A percentile compares a stretch with the other conserved stretches of the same genome.
These are phyloP conservation scores for Seladonia tumulorum DNA, from an alignment of 2,888 invertebrate species.

Conservation along the genomic window DNA sequence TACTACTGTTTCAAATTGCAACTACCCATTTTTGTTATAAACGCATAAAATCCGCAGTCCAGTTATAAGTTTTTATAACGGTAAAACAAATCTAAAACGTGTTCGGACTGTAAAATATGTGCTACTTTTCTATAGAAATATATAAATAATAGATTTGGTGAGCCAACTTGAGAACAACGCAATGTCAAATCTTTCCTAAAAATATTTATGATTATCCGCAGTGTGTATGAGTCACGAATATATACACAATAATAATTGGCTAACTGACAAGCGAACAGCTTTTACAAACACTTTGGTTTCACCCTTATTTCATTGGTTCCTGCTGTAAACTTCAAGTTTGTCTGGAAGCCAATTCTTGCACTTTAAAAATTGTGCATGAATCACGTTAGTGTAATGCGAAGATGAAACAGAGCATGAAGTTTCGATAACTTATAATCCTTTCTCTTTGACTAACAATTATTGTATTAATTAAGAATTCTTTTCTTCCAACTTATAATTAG, in stretches of 20 bases:
- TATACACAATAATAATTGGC: slow-evolving; percentile 10
- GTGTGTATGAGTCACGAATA: neutral
- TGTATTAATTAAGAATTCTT: too few species aligned
- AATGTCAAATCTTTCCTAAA: slow-evolving; percentile 6
- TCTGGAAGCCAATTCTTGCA: neutral
- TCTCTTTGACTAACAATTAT: too few species aligned
- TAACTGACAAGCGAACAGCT: slow-evolving; percentile 4
- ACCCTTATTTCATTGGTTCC: too few species aligned
- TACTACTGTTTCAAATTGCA: too few species aligned
- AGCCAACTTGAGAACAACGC: neutral
- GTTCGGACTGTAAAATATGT: too few species aligned
- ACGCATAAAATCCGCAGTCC: too few species aligned
- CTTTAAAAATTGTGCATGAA: too few species aligned
- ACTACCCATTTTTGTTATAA: too few species aligned
- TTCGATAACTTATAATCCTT: neutral
- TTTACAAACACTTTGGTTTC: neutral
- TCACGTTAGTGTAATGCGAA: neutral
- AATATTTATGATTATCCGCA: neutral
- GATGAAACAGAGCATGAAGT: neutral
- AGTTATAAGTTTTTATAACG: too few species aligned
- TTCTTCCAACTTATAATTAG: too few species aligned
- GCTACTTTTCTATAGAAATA: neutral
- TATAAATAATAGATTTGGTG: neutral
- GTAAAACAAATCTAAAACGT: neutral
- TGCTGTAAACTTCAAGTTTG: neutral